Evolutionary conservation across 2,113 vertebrate species (phyloP).

Genomic region (Furnarius figulus): DNA sequence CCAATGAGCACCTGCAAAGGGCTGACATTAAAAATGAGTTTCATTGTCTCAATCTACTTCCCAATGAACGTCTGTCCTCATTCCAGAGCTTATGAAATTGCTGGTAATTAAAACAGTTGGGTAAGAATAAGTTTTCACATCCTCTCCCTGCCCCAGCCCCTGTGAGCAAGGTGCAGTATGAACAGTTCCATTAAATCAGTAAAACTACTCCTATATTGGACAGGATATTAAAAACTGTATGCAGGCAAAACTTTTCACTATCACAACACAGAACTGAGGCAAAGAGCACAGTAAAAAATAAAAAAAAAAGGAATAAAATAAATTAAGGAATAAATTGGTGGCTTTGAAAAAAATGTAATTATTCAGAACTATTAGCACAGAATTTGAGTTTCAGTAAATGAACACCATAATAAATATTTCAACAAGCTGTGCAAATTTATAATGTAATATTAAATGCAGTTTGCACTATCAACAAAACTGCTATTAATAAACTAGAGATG

Average conservation of each 20-base stretch:
- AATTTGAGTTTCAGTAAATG: neutral
- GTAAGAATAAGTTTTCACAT: neutral
- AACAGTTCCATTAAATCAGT: neutral
- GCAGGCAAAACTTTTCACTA: neutral
- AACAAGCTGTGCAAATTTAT: neutral
- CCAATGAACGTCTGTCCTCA: neutral
- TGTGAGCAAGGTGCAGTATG: rapidly evolving
- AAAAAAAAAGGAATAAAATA: neutral
- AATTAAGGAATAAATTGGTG: neutral
- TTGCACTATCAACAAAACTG: neutral
- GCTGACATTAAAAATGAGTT: neutral
- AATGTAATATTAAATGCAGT: neutral
- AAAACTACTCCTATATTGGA: neutral
- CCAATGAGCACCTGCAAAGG: neutral
- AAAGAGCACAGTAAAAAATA: neutral
- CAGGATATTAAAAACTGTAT: neutral
- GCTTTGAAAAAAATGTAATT: neutral
- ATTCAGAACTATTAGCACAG: neutral
- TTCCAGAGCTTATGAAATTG: neutral
- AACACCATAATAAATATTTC: neutral
- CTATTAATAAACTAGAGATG: neutral
- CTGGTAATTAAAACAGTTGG: neutral
- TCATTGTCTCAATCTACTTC: neutral
- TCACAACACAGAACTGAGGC: neutral
- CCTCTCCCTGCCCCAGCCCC: neutral